These are phyloP conservation scores for Tympanoctomys barrerae DNA, from an alignment of 2,797 vertebrate species.

Conservation along the genomic window DNA sequence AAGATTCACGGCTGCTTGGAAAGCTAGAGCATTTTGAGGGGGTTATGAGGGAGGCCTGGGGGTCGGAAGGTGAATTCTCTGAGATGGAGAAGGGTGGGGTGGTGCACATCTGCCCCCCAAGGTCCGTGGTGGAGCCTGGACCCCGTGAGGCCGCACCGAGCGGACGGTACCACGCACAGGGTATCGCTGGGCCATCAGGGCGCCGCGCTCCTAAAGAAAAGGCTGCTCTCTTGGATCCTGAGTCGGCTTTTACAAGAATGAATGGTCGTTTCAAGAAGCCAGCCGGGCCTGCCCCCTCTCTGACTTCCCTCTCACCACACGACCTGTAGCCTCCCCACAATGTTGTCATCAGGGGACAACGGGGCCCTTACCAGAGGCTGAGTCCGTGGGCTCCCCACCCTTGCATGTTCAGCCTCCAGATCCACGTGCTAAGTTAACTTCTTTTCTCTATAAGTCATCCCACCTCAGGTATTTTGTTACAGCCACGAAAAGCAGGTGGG, in stretches of 20 bases:
- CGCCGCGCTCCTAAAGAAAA: background rate
- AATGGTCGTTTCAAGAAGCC: background rate
- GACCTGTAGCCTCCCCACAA: background rate
- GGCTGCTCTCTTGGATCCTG: background rate
- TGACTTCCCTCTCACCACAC: background rate
- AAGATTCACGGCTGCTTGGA: background rate
- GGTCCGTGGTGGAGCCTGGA: background rate
- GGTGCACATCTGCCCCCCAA: background rate
- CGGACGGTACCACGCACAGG: background rate
- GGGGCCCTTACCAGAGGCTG: background rate
- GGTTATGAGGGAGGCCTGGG: background rate
- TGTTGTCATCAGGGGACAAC: background rate
- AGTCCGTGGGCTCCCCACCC: background rate
- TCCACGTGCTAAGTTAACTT: background rate
- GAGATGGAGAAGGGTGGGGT: background rate
- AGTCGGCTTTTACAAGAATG: background rate
- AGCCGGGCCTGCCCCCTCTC: no score
- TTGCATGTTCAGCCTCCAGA: background rate
- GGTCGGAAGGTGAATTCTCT: background rate
- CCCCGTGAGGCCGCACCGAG: background rate
- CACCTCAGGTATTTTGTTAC: background rate
- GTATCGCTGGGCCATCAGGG: background rate
- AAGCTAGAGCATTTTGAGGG: background rate
- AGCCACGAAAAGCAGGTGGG: background rate
- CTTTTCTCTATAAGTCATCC: background rate